Percentiles rank a stretch among this genome's conserved stretches.
Conservation (phyloP, 1,140 invertebrate species). For the Drosophila ogumai region DNA sequence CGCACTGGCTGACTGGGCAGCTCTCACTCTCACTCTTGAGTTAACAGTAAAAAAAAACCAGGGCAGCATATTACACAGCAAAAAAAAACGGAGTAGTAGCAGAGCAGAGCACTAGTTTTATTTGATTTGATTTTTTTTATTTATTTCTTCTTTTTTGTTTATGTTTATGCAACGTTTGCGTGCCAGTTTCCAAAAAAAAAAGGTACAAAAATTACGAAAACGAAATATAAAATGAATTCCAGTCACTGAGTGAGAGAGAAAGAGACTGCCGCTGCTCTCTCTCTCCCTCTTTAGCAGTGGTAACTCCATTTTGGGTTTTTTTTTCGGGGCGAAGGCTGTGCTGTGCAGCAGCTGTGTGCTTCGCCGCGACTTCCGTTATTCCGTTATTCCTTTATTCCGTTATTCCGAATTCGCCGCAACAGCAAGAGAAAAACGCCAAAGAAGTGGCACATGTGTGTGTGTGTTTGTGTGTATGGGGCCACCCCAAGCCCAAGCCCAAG, state of each 20-base stretch:
- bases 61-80: slow-evolving; percentile 41
- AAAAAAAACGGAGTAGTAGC: slow-evolving; percentile 34
- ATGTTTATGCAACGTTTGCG: slow-evolving; percentile 69
- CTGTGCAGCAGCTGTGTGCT: slow-evolving; percentile 25
- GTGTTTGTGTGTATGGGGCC: slow-evolving; percentile 11
- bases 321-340: slow-evolving; percentile 19
- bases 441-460: slow-evolving; percentile 1
- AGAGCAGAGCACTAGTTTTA: slow-evolving; percentile 4
- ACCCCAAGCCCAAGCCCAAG: too few species aligned
- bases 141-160: slow-evolving; percentile 36
- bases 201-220: slow-evolving; percentile 3
- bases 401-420: slow-evolving; percentile 62
- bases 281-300: background rate
- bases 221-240: slow-evolving; percentile 25
- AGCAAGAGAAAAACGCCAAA: slow-evolving; percentile 11
- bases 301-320: slow-evolving; percentile 9
- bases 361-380: slow-evolving; percentile 36
- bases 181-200: slow-evolving; percentile 22
- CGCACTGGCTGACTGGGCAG: slow-evolving; percentile 16
- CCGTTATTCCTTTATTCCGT: slow-evolving; percentile 7
- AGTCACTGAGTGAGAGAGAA: slow-evolving; percentile 1
- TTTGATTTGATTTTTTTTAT: too few species aligned
- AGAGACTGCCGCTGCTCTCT: background rate
- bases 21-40: slow-evolving; percentile 26
- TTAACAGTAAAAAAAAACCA: slow-evolving; percentile 22